Evolutionary conservation across 1,140 invertebrate species (phyloP).

Genomic region (Phymastichus coffea): DNA sequence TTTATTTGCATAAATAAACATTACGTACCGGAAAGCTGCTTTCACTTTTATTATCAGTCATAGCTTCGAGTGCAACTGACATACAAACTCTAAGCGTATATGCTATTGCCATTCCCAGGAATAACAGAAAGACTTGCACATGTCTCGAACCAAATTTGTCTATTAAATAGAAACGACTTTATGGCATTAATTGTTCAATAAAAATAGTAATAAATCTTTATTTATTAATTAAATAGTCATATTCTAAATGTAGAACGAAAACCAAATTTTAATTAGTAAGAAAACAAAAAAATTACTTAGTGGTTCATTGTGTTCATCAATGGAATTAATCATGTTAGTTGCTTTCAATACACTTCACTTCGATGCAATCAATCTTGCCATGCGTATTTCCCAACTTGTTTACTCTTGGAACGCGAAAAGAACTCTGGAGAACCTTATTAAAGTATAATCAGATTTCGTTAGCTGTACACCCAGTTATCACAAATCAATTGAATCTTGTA

Average conservation of each 20-base stretch:
- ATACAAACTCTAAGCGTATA: constrained; percentile 68
- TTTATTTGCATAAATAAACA: too few species aligned
- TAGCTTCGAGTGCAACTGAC: constrained; percentile 73
- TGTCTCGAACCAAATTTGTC: constrained; percentile 63
- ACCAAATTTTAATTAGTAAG: not conserved
- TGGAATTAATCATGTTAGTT: not conserved
- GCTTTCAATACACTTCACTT: not conserved
- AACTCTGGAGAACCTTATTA: too few species aligned
- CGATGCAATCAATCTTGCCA: not conserved
- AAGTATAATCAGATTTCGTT: too few species aligned
- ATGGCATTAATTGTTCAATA: too few species aligned
- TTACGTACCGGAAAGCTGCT: constrained; percentile 37
- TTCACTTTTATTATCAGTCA: constrained; percentile 59
- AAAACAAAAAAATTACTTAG: constrained; percentile 2
- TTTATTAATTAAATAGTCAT: too few species aligned
- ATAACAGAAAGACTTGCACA: constrained; percentile 64
- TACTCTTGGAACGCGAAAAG: not conserved
- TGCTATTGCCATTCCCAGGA: constrained; percentile 63
- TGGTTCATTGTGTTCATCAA: not conserved
- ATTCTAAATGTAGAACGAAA: too few species aligned
- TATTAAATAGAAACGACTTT: too few species aligned
- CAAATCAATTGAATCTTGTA: too few species aligned
- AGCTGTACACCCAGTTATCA: too few species aligned
- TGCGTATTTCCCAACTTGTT: not conserved
- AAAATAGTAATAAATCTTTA: too few species aligned